Base-by-base conservation (phyloP, 2,113 vertebrate species). In the Genyomyrus donnyi region DNA sequence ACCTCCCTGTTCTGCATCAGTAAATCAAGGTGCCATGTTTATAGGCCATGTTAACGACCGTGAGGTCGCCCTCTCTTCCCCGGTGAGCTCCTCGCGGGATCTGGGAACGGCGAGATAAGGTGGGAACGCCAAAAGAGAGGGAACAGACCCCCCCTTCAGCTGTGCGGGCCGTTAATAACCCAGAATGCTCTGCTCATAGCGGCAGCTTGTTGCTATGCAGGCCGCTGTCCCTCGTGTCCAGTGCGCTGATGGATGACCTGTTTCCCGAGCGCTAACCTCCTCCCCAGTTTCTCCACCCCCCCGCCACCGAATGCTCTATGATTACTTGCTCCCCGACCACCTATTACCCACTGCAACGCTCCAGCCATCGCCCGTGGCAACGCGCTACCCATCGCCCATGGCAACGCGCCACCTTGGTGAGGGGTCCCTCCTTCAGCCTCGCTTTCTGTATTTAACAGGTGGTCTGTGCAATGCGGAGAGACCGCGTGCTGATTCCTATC, bases 31-130 rank as follows among this genome's bases (percentile, higher is more conserved):
- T 19, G 27, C 88, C 90, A 89, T 46, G 45, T 90, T 92, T 70
- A 88, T 62, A 48, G 70, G 87, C 19, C 87, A 42, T 11, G 39
- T 87, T 87, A 53, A 48, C 21, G 45, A 5, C 52, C 17, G 80
- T 58, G 62, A 53, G 85, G 83, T 48, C 31, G 48, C 52, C 21
- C 42, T 17, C 9, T 84, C 46, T 52, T 46, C 39, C 53, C 27
- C 24, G n/a, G 66, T 84, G 85, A 88, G 48, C 50, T 45, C 42
- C 85, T 53, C 7, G 35, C 52, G 35, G 88, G 45, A 80, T 84
- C 88, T 91, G 89, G 91, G 80, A 89, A 53, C 46, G 52, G 80
- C n/a, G 48, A 90, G 90, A 90, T 90, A 90, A 89, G 53, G 56
- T 50, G 24, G 11, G 27, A 19, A 21, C 17, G 7, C 15, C 10